Base-by-base conservation (phyloP, 1,140 invertebrate genomes). In the Drosophila dunni region DNA sequence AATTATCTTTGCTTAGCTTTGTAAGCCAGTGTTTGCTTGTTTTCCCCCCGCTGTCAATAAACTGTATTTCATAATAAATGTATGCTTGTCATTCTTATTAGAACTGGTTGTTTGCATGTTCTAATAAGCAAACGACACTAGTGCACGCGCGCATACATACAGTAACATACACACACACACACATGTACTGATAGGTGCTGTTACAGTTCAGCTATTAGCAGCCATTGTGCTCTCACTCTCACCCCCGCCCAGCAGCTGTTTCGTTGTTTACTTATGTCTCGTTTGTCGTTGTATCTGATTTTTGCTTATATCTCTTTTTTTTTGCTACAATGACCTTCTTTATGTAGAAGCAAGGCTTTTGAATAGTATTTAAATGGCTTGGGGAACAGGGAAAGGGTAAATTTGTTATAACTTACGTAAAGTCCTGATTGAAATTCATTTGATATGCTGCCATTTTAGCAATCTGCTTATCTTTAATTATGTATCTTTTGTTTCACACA, bases 371-470 rank as follows among this genome's bases (percentile, higher is more conserved):
- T 13, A 29, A 13, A 8, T 24, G 48, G 24, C 4, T 7, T 36
- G 29, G 13, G 46, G 10, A 13, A 24, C 11, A 45, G 67, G 38
- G 8, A 54, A 60, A 7, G 24, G 44, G 8, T 45, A 34, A 71
- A 65, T 71, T 68, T 74, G 61, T 79, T 74, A 42, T 36, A 62
- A 89, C 90, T 91, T 91, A 91, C 90, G 90, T 91, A 91, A 91
- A 91, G 66, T 91, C 90, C 79, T 91, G 90, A 73, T 91, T 91
- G 65, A 91, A 91, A 88, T 91, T 91, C 81, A 91, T 82, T 70
- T 89, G 81, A 91, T 91, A 91, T 78, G 67, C 70, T 72, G 75
- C 70, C 85, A 90, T 90, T 74, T 64, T 69, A 64, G 34, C 50
- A 79, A 62, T 71, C 68, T 73, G 13, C 42, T 65, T 66, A 13